These are phyloP conservation scores for Epinephelus coioides DNA, from an alignment of 2,797 vertebrate species.

Conservation along the genomic window DNA sequence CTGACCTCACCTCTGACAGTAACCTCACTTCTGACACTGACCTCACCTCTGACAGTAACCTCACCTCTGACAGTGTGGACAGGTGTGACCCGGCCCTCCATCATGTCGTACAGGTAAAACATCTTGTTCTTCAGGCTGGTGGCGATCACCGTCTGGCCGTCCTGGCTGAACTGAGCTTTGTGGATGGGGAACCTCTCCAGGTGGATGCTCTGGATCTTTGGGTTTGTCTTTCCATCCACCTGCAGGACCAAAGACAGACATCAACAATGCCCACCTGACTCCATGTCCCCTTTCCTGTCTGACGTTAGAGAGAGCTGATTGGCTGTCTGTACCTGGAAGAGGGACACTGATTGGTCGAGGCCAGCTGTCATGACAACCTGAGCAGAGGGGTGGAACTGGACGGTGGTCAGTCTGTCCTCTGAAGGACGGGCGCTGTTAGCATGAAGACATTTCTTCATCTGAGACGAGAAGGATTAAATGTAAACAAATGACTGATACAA, in stretches of 20 bases:
- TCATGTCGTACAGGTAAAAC: constrained; percentile 98
- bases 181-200: constrained; percentile 93
- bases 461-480: neutral
- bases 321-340: constrained; percentile 91
- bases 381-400: constrained; percentile 95
- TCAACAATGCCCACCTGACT: no score
- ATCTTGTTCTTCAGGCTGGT: constrained; percentile 90
- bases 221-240: constrained; percentile 95
- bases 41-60: neutral
- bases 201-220: constrained; percentile 95
- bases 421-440: constrained; percentile 90
- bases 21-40: no score
- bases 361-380: constrained; percentile 95
- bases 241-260: constrained; percentile 52
- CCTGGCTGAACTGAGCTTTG: constrained; percentile 89
- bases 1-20: no score
- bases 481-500: neutral
- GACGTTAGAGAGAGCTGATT: fast-evolving
- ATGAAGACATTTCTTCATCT: constrained; percentile 91
- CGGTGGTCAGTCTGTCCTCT: constrained; percentile 83
- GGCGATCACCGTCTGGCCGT: constrained; percentile 92
- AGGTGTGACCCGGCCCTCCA: constrained; percentile 90
- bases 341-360: constrained; percentile 88
- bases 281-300: fast-evolving
- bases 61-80: constrained; percentile 87